Evolutionary conservation across 30 jellyfish, hydroid and myxozoan genomes (phyloP).

Genomic region (Aurelia coerulea): DNA sequence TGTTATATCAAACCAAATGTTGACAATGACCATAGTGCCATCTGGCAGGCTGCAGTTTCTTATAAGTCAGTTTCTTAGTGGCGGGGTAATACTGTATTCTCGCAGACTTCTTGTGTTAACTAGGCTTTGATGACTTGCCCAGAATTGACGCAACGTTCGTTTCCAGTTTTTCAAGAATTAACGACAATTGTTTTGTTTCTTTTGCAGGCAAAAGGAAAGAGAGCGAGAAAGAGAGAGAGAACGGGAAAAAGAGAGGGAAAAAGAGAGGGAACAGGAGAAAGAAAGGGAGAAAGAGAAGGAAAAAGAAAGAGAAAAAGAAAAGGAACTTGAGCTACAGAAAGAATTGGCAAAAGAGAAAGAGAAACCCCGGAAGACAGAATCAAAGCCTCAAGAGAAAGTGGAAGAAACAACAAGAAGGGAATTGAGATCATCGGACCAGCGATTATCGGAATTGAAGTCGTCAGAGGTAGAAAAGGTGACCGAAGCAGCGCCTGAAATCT

Average conservation of each 20-base stretch:
- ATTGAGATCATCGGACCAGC: conserved; percentile 22
- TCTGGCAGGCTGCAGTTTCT: no score
- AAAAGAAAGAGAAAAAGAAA: conserved; percentile 49
- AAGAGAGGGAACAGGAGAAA: conserved; percentile 26
- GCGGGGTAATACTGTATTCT: no score
- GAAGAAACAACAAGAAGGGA: conserved; percentile 29
- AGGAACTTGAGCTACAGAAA: conserved; percentile 42
- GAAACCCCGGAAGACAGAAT: conserved; percentile 24
- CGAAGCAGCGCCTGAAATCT: neutral
- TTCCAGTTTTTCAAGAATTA: no score
- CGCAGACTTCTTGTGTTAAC: no score
- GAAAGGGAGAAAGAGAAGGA: conserved; percentile 66
- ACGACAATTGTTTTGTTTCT: no score
- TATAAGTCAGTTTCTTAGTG: no score
- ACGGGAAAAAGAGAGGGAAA: conserved; percentile 21
- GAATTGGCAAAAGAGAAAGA: conserved; percentile 26
- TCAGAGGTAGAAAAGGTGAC: neutral
- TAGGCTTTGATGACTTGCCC: no score
- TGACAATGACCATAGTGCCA: no score
- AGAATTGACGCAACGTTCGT: no score
- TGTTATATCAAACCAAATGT: no score
- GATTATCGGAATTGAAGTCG: neutral
- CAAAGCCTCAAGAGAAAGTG: conserved; percentile 11
- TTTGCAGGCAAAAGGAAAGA: conserved; percentile 54
- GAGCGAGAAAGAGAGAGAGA: conserved; percentile 55